A percentile compares a stretch with the other conserved stretches of the same genome.
Evolutionary conservation across 2,888 invertebrate genomes (phyloP).

Genomic region (Heterodera filipjevi): DNA sequence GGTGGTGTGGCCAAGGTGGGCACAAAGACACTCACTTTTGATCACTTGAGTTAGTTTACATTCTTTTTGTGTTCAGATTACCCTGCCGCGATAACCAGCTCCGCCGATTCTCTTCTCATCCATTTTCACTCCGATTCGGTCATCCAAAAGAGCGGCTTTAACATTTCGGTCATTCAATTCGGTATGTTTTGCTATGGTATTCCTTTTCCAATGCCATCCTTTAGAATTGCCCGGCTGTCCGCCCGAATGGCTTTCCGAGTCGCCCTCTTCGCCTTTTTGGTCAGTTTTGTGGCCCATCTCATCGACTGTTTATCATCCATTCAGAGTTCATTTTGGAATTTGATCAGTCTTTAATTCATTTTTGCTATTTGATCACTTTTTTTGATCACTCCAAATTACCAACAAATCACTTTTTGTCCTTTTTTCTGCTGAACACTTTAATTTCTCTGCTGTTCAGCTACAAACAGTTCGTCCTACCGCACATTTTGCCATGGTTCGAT

Average conservation of each 20-base stretch:
- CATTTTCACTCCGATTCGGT: conserved; percentile 45
- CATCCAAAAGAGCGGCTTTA: conserved; percentile 42
- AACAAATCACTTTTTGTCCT: too few relatives aligned
- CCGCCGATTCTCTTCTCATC: conserved; percentile 37
- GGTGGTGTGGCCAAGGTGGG: conserved; percentile 42
- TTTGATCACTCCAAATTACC: too few relatives aligned
- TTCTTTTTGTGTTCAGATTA: neutral
- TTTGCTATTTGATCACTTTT: too few relatives aligned
- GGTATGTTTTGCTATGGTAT: conserved; percentile 10
- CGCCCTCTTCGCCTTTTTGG: conserved; percentile 22
- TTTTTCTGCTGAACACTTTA: too few relatives aligned
- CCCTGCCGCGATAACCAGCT: conserved; percentile 42
- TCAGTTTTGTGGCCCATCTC: neutral
- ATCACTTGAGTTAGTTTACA: too few relatives aligned
- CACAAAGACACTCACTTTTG: too few relatives aligned
- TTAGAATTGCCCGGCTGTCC: conserved; percentile 41
- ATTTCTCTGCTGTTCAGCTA: conserved; percentile 31
- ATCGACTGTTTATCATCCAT: neutral
- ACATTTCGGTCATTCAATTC: conserved; percentile 43
- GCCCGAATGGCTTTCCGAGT: conserved; percentile 39
- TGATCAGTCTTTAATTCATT: too few relatives aligned
- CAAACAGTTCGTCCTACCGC: conserved; percentile 38
- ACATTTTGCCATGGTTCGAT: conserved; percentile 41
- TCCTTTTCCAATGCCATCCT: neutral
- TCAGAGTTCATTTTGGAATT: too few relatives aligned